Percentiles rank a stretch among this genome's conserved stretches.
These are phyloP conservation scores for Gastrophryne carolinensis DNA, from an alignment of 2,797 vertebrate genomes.

Conservation along the genomic window DNA sequence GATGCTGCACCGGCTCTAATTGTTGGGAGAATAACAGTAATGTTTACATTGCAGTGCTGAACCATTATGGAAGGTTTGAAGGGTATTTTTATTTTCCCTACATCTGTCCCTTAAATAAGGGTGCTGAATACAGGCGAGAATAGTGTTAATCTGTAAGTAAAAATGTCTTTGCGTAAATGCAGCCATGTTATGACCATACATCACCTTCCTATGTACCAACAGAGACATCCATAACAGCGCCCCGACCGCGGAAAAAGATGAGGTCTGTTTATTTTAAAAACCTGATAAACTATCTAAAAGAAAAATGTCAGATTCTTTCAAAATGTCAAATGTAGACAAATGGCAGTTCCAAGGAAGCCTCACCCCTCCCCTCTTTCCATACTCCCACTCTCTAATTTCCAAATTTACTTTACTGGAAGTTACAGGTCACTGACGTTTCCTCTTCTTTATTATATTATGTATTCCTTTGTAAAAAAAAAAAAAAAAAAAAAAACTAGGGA, in stretches of 20 bases:
- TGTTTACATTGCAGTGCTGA: no score
- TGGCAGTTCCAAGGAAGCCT: not conserved
- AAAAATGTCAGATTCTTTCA: not conserved
- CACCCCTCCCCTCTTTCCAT: not conserved
- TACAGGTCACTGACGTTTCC: not conserved
- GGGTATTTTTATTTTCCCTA: no score
- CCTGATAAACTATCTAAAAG: constrained; percentile 13
- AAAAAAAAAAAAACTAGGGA: no score
- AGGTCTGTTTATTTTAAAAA: not conserved
- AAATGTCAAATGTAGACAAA: not conserved
- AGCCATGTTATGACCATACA: not conserved
- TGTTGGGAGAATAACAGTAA: no score
- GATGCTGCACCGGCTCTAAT: no score
- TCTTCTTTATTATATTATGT: no score
- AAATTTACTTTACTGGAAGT: not conserved
- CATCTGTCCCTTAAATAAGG: no score
- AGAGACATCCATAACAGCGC: not conserved
- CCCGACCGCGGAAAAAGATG: not conserved
- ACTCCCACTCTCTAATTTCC: no score
- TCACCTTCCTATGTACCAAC: not conserved
- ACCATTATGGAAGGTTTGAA: no score
- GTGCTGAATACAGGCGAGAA: no score
- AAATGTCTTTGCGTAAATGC: not conserved
- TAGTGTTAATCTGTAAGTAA: no score
- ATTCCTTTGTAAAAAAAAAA: no score